These are phyloP conservation scores for Drosophila tsacasi DNA, from an alignment of 1,140 invertebrate species.

Conservation along the genomic window DNA sequence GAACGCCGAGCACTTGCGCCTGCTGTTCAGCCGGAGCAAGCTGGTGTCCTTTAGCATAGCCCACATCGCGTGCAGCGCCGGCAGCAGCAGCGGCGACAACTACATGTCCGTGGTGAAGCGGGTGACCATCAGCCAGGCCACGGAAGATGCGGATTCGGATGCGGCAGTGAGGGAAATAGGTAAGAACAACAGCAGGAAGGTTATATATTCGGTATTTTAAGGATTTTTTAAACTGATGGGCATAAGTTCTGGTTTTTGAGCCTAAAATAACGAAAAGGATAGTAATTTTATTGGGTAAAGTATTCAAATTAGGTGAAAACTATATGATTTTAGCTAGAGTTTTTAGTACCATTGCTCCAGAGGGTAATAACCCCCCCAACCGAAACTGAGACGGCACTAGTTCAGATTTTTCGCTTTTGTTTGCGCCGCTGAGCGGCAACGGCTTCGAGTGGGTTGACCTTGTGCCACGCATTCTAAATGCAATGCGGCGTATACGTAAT, in stretches of 20 bases:
- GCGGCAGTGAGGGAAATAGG: constrained; percentile 41
- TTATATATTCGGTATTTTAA: too few relatives aligned
- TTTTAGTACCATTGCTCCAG: neutral
- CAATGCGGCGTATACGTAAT: constrained; percentile 71
- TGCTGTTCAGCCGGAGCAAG: constrained; percentile 61
- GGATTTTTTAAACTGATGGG: too few relatives aligned
- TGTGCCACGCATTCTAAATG: constrained; percentile 80
- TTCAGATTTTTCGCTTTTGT: constrained; percentile 48
- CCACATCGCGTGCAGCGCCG: constrained; percentile 70
- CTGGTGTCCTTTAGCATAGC: constrained; percentile 72
- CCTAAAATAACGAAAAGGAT: neutral
- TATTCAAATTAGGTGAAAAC: neutral
- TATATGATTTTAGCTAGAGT: too few relatives aligned
- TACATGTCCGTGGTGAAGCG: constrained; percentile 85
- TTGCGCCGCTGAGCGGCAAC: constrained; percentile 32
- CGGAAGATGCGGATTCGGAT: constrained; percentile 13
- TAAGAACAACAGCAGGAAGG: constrained; percentile 8
- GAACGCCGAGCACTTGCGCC: constrained; percentile 72
- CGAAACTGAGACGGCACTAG: constrained; percentile 1
- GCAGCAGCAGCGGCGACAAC: constrained; percentile 83
- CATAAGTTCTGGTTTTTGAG: neutral
- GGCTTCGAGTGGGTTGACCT: constrained; percentile 65
- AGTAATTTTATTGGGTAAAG: neutral
- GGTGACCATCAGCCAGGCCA: constrained; percentile 66
- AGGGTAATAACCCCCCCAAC: constrained; percentile 15